Conservation (phyloP, 2,888 invertebrate genomes). For the Paralinhomoeus sp. region DNA sequence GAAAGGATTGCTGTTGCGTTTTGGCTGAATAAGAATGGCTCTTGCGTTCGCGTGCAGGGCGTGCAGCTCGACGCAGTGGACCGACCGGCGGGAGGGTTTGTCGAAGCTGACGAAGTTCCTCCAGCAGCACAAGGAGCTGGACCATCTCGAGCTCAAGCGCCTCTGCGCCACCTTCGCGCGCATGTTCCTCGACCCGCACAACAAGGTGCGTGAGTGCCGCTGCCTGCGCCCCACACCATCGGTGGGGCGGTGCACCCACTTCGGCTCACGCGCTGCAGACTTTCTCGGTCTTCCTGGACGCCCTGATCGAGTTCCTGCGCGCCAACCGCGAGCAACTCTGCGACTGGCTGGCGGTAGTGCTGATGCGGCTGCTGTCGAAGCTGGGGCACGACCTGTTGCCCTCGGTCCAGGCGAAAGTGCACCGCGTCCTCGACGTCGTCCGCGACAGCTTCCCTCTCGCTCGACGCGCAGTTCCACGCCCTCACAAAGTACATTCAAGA, state of each 20-base stretch:
- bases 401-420: constrained; percentile 68
- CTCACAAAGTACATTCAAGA: constrained; percentile 8
- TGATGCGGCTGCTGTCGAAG: constrained; percentile 54
- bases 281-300: constrained; percentile 72
- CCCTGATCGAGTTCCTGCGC: constrained; percentile 63
- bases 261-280: too few species aligned
- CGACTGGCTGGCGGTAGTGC: constrained; percentile 74
- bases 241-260: too few species aligned
- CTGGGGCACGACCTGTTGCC: constrained; percentile 69
- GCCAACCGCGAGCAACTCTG: constrained; percentile 63
- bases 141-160: constrained; percentile 39
- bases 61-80: constrained; percentile 72
- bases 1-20: too few species aligned
- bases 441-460: constrained; percentile 8
- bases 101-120: constrained; percentile 51
- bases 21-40: too few species aligned
- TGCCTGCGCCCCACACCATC: too few species aligned
- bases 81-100: constrained; percentile 79
- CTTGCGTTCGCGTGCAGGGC: too few species aligned
- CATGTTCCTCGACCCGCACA: constrained; percentile 90
- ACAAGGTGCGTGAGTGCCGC: constrained; percentile 46
- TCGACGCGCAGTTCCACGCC: constrained; percentile 6
- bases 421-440: constrained; percentile 24
- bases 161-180: constrained; percentile 56
- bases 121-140: constrained; percentile 28